These are phyloP conservation scores for Phyllotreta striolata DNA, from an alignment of 2,888 invertebrate genomes.

Conservation along the genomic window DNA sequence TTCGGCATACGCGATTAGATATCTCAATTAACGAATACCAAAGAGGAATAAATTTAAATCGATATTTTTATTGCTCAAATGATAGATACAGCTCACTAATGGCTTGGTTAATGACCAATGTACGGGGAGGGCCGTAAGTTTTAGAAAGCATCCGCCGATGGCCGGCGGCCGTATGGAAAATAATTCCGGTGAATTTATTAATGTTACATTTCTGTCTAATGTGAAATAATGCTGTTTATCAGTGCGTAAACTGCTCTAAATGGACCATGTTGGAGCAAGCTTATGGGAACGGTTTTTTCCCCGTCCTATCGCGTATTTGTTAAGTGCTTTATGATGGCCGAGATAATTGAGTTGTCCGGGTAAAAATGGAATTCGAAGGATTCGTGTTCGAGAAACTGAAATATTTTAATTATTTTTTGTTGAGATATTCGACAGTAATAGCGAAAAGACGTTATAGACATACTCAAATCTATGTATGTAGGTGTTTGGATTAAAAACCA, in stretches of 20 bases:
- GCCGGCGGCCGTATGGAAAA: conserved; percentile 20
- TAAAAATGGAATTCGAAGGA: no score
- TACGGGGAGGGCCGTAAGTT: conserved; percentile 33
- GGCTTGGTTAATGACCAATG: conserved; percentile 37
- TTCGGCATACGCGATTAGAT: neutral
- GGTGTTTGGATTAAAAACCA: no score
- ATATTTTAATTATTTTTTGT: no score
- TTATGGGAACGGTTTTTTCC: conserved; percentile 22
- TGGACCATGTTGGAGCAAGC: conserved; percentile 17
- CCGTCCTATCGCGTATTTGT: no score
- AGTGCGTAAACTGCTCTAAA: conserved; percentile 31
- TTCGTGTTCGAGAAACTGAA: no score
- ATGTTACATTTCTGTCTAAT: conserved; percentile 25
- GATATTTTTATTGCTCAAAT: conserved; percentile 18
- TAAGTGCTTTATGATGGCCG: no score
- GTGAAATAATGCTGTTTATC: conserved; percentile 30
- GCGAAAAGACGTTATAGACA: no score
- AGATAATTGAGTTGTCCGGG: no score
- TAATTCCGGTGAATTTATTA: conserved; percentile 26
- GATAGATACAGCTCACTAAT: conserved; percentile 34
- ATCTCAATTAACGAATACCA: conserved; percentile 1
- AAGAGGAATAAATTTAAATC: neutral
- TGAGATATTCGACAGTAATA: no score
- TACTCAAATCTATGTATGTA: no score
- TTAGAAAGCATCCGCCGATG: conserved; percentile 15